phyloP scores from a whole-genome alignment of 2,888 invertebrate species.

The Alsophila aescularia region DNA sequence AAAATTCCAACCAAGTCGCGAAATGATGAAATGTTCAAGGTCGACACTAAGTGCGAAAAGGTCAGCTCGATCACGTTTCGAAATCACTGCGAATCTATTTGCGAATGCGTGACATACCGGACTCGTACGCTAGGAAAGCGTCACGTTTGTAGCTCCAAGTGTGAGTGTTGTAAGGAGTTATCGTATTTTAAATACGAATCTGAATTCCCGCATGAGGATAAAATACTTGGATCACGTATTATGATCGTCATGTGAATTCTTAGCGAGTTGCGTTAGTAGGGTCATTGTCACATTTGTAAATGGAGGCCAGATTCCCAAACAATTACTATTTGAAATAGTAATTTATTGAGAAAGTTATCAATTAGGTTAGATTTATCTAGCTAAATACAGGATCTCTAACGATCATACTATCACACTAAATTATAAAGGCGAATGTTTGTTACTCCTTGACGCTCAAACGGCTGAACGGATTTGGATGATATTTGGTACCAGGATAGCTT shows the following conservation, averaged over 20 bases:
- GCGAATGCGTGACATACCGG: constrained; percentile 16
- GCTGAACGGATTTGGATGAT: too few relatives aligned
- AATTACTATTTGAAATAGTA: constrained; percentile 18
- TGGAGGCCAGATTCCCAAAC: constrained; percentile 13
- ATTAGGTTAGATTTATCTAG: constrained; percentile 5
- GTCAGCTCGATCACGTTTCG: constrained; percentile 28
- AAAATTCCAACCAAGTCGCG: constrained; percentile 27
- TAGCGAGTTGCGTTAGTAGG: constrained; percentile 23
- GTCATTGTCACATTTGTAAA: constrained; percentile 22
- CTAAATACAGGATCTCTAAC: too few relatives aligned
- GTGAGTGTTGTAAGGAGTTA: constrained; percentile 19
- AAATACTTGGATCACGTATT: constrained; percentile 16
- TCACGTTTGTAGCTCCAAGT: constrained; percentile 35
- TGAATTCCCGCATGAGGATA: constrained; percentile 8
- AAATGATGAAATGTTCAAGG: constrained; percentile 31
- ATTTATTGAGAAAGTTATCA: constrained; percentile 9
- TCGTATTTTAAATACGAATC: constrained; percentile 12
- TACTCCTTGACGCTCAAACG: too few relatives aligned
- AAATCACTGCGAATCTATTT: constrained; percentile 18
- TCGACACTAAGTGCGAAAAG: constrained; percentile 22
- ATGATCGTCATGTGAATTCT: constrained; percentile 21
- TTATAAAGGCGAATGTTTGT: too few relatives aligned
- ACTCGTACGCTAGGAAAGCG: constrained; percentile 4
- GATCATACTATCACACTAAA: too few relatives aligned
- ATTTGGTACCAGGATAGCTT: too few relatives aligned